Percentiles rank a stretch among this genome's conserved stretches.
phyloP scores from a whole-genome alignment of 1,140 invertebrate genomes.

The Sesamia nonagrioides region DNA sequence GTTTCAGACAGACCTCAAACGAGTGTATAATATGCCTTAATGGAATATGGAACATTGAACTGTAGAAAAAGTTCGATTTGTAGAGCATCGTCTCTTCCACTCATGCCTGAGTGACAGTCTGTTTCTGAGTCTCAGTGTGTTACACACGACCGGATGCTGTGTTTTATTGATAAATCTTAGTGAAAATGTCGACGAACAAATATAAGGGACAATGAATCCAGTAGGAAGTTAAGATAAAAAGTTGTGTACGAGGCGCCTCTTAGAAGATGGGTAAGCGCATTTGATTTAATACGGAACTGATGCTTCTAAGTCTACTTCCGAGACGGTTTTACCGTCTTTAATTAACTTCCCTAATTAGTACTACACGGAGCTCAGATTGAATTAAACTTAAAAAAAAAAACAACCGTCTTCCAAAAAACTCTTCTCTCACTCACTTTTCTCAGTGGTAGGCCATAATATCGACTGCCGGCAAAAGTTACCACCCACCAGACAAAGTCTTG shows the following conservation, averaged over 20 bases:
- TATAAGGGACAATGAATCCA: not conserved
- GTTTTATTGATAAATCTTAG: not conserved
- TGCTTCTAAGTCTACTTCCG: not conserved
- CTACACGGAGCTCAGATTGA: not conserved
- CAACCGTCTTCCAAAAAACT: too few relatives aligned
- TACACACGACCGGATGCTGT: not conserved
- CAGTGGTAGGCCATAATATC: too few relatives aligned
- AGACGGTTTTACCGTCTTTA: not conserved
- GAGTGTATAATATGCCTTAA: not conserved
- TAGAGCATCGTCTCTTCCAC: too few relatives aligned
- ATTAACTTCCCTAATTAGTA: not conserved
- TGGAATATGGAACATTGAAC: too few relatives aligned
- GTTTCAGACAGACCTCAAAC: not conserved
- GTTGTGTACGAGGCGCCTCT: not conserved
- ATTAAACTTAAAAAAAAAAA: not conserved
- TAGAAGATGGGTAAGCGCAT: not conserved
- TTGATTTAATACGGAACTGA: not conserved
- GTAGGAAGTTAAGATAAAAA: slow-evolving; percentile 4
- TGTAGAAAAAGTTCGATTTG: too few relatives aligned
- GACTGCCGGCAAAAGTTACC: too few relatives aligned
- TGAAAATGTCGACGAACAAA: not conserved
- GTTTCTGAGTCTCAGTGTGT: not conserved
- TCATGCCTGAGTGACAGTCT: not conserved
- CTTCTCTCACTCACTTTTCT: too few relatives aligned
- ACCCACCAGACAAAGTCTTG: too few relatives aligned